These are phyloP conservation scores for Miichthys miiuy DNA, from an alignment of 2,797 vertebrate genomes.

Conservation along the genomic window DNA sequence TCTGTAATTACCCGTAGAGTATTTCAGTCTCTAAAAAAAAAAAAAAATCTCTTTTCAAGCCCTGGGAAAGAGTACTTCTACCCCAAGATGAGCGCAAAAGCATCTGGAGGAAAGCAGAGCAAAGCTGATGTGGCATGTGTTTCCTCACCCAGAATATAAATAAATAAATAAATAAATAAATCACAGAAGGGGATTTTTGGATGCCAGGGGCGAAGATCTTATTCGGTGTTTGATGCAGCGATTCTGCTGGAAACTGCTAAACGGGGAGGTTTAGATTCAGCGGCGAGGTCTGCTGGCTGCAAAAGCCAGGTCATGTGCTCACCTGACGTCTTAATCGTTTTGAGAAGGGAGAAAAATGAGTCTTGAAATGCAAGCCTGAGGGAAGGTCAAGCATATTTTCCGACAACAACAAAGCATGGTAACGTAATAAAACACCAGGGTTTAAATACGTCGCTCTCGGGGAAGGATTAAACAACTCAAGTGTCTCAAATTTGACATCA, in stretches of 20 bases:
- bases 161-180: conserved; percentile 32
- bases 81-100: conserved; percentile 5
- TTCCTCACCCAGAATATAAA: conserved; percentile 11
- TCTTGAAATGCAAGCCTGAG: conserved; percentile 26
- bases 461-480: conserved; percentile 19
- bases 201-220: conserved; percentile 53
- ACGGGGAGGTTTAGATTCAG: conserved; percentile 35
- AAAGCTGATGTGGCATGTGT: conserved; percentile 41
- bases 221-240: conserved; percentile 53
- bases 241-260: conserved; percentile 36
- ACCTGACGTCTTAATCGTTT: conserved; percentile 27
- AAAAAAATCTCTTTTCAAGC: conserved; percentile 53
- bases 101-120: conserved; percentile 46
- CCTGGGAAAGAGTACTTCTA: conserved; percentile 43
- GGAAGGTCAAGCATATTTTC: conserved; percentile 47
- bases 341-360: conserved; percentile 15
- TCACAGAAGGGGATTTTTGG: conserved; percentile 43
- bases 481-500: conserved; percentile 3
- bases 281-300: background rate
- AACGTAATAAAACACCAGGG: conserved; percentile 31
- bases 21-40: conserved; percentile 60
- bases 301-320: conserved; percentile 26
- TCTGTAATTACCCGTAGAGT: conserved; percentile 73
- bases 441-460: conserved; percentile 30
- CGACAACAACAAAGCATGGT: background rate